A percentile compares a stretch with the other conserved stretches of the same genome.
Evolutionary conservation across 2,888 invertebrate genomes (phyloP).

Genomic region (Eulithis testata): DNA sequence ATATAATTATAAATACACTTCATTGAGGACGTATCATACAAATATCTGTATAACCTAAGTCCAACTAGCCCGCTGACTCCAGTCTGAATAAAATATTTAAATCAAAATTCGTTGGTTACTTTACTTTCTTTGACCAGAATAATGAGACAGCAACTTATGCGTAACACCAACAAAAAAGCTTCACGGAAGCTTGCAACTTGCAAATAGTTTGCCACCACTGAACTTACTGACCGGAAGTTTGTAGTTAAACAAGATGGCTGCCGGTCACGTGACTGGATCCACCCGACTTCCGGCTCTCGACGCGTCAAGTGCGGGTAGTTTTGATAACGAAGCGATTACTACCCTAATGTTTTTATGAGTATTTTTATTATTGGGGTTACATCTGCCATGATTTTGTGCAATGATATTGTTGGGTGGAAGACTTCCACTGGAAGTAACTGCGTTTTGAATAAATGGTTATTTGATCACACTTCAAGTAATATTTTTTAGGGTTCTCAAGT

Average conservation of each 20-base stretch:
- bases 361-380: conserved; percentile 58
- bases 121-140: no score
- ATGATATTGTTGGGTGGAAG: conserved; percentile 10
- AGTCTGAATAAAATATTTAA: no score
- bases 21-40: no score
- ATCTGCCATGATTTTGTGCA: conserved; percentile 72
- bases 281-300: conserved; percentile 78
- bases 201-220: conserved; percentile 66
- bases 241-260: conserved; percentile 81
- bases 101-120: no score
- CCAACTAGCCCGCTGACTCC: no score
- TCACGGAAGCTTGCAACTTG: conserved; percentile 5
- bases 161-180: neutral
- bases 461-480: conserved; percentile 6
- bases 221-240: conserved; percentile 71
- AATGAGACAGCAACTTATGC: neutral
- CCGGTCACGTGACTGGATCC: conserved; percentile 81
- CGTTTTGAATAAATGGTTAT: conserved; percentile 10
- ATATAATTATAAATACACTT: no score
- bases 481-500: neutral
- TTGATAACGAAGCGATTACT: conserved; percentile 73
- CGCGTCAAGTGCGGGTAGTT: conserved; percentile 80
- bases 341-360: conserved; percentile 64
- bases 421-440: no score
- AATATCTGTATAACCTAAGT: no score